A percentile compares a stretch with the other conserved stretches of the same genome.
phyloP scores from a whole-genome alignment of 2,888 invertebrate genomes.

The Ophioninae sp. region DNA sequence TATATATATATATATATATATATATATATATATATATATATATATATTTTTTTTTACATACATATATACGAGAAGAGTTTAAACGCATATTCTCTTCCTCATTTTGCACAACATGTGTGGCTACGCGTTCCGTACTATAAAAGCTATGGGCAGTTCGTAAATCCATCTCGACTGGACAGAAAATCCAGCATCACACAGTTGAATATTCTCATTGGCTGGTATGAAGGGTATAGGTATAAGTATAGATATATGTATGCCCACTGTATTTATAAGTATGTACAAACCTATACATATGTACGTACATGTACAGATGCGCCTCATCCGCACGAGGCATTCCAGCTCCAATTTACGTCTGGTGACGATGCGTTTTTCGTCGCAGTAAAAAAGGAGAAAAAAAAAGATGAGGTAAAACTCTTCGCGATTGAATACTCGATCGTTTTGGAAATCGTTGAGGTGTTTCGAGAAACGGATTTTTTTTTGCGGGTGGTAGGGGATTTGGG shows the following conservation, averaged over 20 bases:
- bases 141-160: conserved; percentile 56
- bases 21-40: conserved; percentile 9
- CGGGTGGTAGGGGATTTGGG: too few relatives aligned
- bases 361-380: background rate
- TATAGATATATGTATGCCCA: background rate
- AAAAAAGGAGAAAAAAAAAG: too few relatives aligned
- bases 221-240: background rate
- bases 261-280: background rate
- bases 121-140: conserved; percentile 39
- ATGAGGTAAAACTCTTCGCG: too few relatives aligned
- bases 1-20: conserved; percentile 8
- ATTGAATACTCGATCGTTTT: too few relatives aligned
- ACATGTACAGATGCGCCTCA: background rate
- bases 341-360: background rate
- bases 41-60: background rate
- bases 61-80: conserved; percentile 17
- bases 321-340: background rate
- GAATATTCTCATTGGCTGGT: conserved; percentile 38
- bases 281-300: background rate
- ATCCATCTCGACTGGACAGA: conserved; percentile 57
- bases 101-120: conserved; percentile 47
- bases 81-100: conserved; percentile 49
- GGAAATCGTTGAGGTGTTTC: too few relatives aligned
- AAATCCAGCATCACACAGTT: conserved; percentile 34
- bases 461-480: too few relatives aligned